Conservation (phyloP, 2,797 vertebrate species). For the Thunnus albacares region DNA sequence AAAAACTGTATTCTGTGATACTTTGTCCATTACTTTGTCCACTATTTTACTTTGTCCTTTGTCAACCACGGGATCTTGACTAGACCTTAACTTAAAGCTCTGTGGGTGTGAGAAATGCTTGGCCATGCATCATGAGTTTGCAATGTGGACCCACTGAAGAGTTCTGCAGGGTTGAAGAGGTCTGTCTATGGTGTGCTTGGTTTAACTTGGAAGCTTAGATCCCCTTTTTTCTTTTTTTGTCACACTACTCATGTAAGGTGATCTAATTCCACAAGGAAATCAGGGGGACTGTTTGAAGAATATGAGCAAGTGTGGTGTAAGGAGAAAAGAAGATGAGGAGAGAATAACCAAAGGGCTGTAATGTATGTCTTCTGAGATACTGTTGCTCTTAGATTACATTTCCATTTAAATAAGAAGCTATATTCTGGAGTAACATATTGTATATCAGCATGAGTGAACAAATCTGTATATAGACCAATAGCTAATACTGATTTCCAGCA, state of each 20-base stretch:
- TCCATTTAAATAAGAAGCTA: constrained; percentile 7
- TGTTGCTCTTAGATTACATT: constrained; percentile 1
- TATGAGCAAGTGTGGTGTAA: neutral
- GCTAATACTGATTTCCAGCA: neutral
- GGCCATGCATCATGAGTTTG: too few species aligned
- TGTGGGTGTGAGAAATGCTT: too few species aligned
- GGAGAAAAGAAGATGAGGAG: neutral
- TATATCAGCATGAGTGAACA: neutral
- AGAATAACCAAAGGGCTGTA: constrained; percentile 10
- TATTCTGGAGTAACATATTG: neutral
- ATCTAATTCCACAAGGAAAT: neutral
- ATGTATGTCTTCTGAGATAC: constrained; percentile 1
- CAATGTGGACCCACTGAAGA: neutral
- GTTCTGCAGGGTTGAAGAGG: neutral
- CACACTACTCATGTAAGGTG: neutral
- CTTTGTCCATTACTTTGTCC: too few species aligned
- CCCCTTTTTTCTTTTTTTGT: neutral
- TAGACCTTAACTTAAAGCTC: neutral
- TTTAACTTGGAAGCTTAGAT: neutral
- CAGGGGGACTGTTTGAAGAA: neutral
- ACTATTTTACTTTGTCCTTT: too few species aligned
- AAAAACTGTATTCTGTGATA: too few species aligned
- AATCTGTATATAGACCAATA: neutral
- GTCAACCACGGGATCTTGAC: neutral
- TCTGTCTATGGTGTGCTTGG: neutral